phyloP scores from a whole-genome alignment of 2,888 invertebrate genomes.

The Lamellibrachia columna region DNA sequence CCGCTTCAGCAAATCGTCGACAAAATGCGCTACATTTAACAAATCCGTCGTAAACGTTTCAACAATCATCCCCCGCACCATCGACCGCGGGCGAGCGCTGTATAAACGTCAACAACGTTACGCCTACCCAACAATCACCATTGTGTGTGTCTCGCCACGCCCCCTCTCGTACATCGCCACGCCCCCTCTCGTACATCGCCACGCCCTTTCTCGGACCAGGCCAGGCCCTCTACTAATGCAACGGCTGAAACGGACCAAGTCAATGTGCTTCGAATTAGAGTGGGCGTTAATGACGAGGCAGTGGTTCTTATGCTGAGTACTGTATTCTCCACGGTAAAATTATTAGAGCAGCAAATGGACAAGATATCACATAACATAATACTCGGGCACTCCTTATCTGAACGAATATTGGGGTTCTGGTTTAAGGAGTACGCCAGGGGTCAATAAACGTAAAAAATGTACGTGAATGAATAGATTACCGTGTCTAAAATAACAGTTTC shows the following conservation, averaged over 20 bases:
- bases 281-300: not conserved
- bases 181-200: not conserved
- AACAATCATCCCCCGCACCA: not conserved
- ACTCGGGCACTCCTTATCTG: not conserved
- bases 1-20: not conserved
- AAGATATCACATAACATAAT: not conserved
- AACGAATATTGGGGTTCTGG: not conserved
- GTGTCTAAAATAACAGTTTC: too few species aligned
- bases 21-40: slow-evolving; percentile 5
- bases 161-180: not conserved
- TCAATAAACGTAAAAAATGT: too few species aligned
- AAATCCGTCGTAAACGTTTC: not conserved
- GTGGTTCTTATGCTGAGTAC: not conserved
- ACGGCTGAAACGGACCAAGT: not conserved
- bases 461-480: too few species aligned
- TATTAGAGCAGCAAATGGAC: not conserved
- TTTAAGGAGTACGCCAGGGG: too few species aligned
- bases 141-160: not conserved
- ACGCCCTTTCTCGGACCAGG: not conserved
- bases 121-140: not conserved
- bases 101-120: not conserved
- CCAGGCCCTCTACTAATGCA: not conserved
- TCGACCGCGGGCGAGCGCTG: not conserved
- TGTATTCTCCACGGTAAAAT: not conserved
- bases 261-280: not conserved